Conservation (phyloP, 2,888 invertebrate genomes). For the Linnaemya vulpina region DNA sequence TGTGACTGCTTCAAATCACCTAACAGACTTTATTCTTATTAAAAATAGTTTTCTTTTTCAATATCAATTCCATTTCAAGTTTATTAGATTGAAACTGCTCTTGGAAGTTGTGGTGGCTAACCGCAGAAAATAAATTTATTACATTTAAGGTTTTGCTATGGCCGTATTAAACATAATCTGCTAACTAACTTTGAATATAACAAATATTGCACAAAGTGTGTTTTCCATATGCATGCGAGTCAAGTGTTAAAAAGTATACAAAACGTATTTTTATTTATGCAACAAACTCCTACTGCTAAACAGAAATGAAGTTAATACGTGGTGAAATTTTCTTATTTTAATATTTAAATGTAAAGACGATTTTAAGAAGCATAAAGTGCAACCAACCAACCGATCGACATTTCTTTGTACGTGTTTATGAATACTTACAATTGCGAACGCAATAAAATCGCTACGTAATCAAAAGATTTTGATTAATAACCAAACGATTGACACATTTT, state of each 20-base stretch:
- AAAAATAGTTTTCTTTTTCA: not conserved
- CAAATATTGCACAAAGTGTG: conserved; percentile 29
- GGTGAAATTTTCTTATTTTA: conserved; percentile 55
- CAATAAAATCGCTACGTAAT: conserved; percentile 40
- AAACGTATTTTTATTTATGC: conserved; percentile 32
- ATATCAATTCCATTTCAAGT: conserved; percentile 29
- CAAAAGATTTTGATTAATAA: conserved; percentile 47
- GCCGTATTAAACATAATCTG: not conserved
- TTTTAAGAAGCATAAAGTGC: conserved; percentile 1
- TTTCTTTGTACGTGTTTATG: conserved; percentile 55
- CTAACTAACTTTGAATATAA: conserved; percentile 8
- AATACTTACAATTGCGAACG: conserved; percentile 36
- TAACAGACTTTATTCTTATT: not conserved
- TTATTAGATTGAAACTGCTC: conserved; percentile 50
- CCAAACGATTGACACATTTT: conserved; percentile 60
- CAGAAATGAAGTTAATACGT: conserved; percentile 29
- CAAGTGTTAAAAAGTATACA: not conserved
- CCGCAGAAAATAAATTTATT: conserved; percentile 48
- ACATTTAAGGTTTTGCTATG: conserved; percentile 10
- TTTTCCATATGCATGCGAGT: not conserved
- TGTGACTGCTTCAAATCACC: not conserved
- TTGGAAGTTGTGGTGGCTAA: conserved; percentile 45
- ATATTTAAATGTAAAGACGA: not conserved
- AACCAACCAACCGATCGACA: conserved; percentile 20
- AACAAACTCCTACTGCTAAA: conserved; percentile 43